Conservation (phyloP, 2,113 vertebrate species). For the Chitala chitala region DNA sequence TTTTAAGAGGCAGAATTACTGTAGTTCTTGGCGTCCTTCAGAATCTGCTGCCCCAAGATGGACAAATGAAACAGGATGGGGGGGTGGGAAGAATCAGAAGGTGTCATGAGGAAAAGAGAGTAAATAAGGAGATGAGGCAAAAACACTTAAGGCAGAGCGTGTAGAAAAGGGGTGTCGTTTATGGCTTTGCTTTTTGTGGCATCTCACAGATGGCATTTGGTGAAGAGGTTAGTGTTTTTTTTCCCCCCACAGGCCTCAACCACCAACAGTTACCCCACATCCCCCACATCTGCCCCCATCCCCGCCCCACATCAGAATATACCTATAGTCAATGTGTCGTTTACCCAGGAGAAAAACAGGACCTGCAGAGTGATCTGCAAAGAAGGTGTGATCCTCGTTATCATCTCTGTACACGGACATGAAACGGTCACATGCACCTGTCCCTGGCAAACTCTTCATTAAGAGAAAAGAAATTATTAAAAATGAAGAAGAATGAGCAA, state of each 20-base stretch:
- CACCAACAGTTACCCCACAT: conserved; percentile 37
- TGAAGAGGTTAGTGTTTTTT: conserved; percentile 53
- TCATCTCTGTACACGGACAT: background rate
- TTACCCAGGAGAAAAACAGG: no score
- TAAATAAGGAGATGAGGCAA: background rate
- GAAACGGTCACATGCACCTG: no score
- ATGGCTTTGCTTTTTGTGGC: background rate
- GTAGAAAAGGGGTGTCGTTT: background rate
- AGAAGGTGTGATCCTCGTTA: background rate
- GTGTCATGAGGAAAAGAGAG: background rate
- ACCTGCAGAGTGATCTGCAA: no score
- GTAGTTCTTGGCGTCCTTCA: background rate
- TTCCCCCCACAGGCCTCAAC: conserved; percentile 34
- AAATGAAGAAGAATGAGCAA: no score
- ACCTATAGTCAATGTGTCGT: no score
- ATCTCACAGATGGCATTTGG: conserved; percentile 55
- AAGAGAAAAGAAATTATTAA: no score
- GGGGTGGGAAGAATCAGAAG: background rate
- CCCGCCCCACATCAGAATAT: background rate
- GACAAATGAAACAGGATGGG: background rate
- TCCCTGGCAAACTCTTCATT: no score
- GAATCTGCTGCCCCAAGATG: background rate
- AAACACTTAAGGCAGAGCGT: background rate
- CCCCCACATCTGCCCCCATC: conserved; percentile 1
- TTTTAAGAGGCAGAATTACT: background rate